These are phyloP conservation scores for human (Homo sapiens) DNA, from an alignment of 2,113 vertebrate species.

Conservation along the genomic window GRCh38 chr17:52419001-52419500, in stretches of 20 bases:
- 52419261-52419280: background rate
- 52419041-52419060: background rate
- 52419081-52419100: background rate
- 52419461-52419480: slow-evolving; percentile 36
- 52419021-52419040: background rate
- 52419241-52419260: background rate
- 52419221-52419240: background rate
- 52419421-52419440: slow-evolving; percentile 41
- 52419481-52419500: rapidly evolving
- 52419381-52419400: background rate
- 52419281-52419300: background rate
- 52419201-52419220: background rate
- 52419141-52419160: background rate
- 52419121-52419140: background rate
- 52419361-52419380: background rate
- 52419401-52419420: slow-evolving; percentile 28
- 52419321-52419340: slow-evolving; percentile 48
- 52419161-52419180: background rate
- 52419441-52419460: slow-evolving; percentile 55
- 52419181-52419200: background rate
- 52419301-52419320: background rate
- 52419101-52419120: background rate
- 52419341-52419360: slow-evolving; percentile 49
- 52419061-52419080: no score
- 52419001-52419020: background rate